phyloP scores from a whole-genome alignment of 2,888 invertebrate genomes.

The Polietes domitor region DNA sequence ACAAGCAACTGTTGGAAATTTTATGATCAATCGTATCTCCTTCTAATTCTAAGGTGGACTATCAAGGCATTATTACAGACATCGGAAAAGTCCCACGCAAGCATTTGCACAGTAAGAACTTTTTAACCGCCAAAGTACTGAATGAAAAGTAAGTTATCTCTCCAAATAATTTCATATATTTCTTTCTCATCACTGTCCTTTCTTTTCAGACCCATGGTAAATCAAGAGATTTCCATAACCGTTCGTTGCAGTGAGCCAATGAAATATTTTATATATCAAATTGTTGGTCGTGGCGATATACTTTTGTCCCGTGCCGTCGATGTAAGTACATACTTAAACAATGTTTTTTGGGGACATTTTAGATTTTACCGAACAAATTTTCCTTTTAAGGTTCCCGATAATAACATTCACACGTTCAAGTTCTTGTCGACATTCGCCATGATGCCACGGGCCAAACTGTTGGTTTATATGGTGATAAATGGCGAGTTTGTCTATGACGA shows the following conservation, averaged over 20 bases:
- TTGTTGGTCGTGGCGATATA: slow-evolving; percentile 93
- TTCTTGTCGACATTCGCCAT: slow-evolving; percentile 89
- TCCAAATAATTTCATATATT: too few species aligned
- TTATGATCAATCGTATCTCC: too few species aligned
- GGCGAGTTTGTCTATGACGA: slow-evolving; percentile 94
- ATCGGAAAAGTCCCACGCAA: slow-evolving; percentile 78
- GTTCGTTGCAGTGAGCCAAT: slow-evolving; percentile 90
- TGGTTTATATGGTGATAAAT: slow-evolving; percentile 89
- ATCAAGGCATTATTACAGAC: slow-evolving; percentile 85
- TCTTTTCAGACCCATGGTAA: slow-evolving; percentile 83
- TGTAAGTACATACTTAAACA: slow-evolving; percentile 76
- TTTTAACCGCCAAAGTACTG: slow-evolving; percentile 81
- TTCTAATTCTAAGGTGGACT: slow-evolving; percentile 86
- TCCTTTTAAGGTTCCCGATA: slow-evolving; percentile 76
- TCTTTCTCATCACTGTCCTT: not conserved
- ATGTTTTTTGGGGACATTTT: not conserved
- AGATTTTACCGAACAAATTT: not conserved
- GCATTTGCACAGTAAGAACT: slow-evolving; percentile 75
- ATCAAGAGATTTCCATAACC: slow-evolving; percentile 87
- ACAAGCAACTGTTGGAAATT: too few species aligned
- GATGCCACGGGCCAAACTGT: slow-evolving; percentile 92
- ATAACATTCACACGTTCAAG: slow-evolving; percentile 76
- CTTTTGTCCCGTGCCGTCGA: slow-evolving; percentile 88
- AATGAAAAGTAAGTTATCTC: slow-evolving; percentile 82
- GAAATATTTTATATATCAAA: slow-evolving; percentile 89